These are phyloP conservation scores for Arctia plantaginis DNA, from an alignment of 2,888 invertebrate species.

Conservation along the genomic window DNA sequence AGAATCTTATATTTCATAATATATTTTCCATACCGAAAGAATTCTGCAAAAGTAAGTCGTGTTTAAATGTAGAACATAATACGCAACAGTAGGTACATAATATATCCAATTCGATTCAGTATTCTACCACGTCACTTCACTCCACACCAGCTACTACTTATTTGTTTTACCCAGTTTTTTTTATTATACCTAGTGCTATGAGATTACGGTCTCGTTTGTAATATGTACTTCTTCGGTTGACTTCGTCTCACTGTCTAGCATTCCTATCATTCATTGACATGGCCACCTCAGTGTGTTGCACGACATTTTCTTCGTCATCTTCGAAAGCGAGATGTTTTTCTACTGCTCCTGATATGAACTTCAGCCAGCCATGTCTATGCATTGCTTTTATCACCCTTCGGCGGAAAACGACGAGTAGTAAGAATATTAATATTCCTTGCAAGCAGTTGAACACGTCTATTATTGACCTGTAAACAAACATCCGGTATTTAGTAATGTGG, in stretches of 20 bases:
- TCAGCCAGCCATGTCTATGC: slow-evolving; percentile 65
- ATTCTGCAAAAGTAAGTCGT: neutral
- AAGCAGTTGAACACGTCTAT: slow-evolving; percentile 87
- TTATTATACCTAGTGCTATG: neutral
- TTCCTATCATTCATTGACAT: slow-evolving; percentile 64
- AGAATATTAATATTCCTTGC: slow-evolving; percentile 87
- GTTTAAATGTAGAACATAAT: neutral
- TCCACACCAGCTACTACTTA: neutral
- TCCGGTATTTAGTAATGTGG: neutral
- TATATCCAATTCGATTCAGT: neutral
- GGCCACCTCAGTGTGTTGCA: slow-evolving; percentile 72
- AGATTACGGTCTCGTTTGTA: neutral
- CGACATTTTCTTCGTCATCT: slow-evolving; percentile 81
- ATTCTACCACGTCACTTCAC: neutral
- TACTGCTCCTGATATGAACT: slow-evolving; percentile 64
- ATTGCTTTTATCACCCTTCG: slow-evolving; percentile 80
- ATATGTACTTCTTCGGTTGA: neutral
- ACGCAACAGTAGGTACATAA: neutral
- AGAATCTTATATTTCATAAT: neutral
- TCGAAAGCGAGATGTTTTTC: slow-evolving; percentile 67
- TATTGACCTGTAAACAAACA: slow-evolving; percentile 76
- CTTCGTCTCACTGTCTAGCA: slow-evolving; percentile 1
- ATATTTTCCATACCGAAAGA: neutral
- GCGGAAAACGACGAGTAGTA: slow-evolving; percentile 86
- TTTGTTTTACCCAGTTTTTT: neutral